Evolutionary conservation across 2,888 invertebrate species (phyloP).

Genomic region (Hypselothyrea guttata): DNA sequence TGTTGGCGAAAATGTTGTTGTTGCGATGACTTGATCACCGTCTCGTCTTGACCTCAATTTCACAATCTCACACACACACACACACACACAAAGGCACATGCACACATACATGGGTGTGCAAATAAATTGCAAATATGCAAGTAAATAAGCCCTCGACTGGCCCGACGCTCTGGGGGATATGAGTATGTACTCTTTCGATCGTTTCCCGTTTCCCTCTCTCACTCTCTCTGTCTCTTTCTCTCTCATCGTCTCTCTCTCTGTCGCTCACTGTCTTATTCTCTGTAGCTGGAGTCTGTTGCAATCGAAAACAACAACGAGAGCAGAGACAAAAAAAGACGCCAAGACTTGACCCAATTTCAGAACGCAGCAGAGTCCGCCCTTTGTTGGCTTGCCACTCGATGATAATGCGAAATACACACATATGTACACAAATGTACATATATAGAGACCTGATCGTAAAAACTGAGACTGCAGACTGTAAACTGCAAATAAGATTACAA

Average conservation of each 20-base stretch:
- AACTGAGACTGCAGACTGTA: conserved; percentile 40
- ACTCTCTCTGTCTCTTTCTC: not conserved
- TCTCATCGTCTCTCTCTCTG: not conserved
- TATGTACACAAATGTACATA: conserved; percentile 10
- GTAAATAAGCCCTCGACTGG: conserved; percentile 1
- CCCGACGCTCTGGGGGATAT: no score
- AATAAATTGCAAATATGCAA: conserved; percentile 1
- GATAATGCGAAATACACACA: conserved; percentile 53
- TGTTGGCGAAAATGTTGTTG: conserved; percentile 11
- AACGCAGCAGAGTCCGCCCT: no score
- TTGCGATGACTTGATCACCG: conserved; percentile 51
- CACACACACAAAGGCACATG: conserved; percentile 6
- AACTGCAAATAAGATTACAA: not conserved
- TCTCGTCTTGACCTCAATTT: conserved; percentile 68
- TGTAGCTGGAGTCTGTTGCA: not conserved
- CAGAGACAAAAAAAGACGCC: conserved; percentile 27
- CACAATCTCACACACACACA: conserved; percentile 41
- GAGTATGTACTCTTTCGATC: not conserved
- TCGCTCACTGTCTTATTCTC: not conserved
- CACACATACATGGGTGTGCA: not conserved
- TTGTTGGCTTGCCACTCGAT: conserved; percentile 67
- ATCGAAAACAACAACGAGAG: not conserved
- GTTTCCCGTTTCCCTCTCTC: not conserved
- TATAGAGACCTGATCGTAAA: conserved; percentile 26
- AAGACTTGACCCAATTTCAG: conserved; percentile 81